These are phyloP conservation scores for Agriopis leucophaearia DNA, from an alignment of 2,888 invertebrate genomes.

Conservation along the genomic window DNA sequence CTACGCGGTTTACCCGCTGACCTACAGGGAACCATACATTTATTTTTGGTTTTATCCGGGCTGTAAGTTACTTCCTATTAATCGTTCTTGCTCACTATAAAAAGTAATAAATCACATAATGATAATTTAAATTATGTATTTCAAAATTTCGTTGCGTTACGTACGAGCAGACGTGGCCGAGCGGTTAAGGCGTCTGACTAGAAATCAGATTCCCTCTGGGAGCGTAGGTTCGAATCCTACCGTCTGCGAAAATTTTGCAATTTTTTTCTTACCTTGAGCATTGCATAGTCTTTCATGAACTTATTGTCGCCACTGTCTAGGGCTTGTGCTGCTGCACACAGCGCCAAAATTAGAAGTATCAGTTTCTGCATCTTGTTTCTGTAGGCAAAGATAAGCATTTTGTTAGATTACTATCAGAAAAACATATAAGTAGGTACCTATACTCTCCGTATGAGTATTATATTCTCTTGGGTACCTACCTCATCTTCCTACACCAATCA, in stretches of 20 bases:
- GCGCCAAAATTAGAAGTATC: slow-evolving; percentile 53
- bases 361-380: slow-evolving; percentile 53
- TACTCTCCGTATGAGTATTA: too few species aligned
- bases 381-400: slow-evolving; percentile 31
- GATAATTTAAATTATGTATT: neutral
- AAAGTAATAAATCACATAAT: neutral
- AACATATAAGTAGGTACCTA: neutral
- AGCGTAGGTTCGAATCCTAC: slow-evolving; percentile 96
- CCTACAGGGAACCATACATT: too few species aligned
- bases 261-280: slow-evolving; percentile 87
- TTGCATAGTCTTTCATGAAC: slow-evolving; percentile 90
- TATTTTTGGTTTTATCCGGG: too few species aligned
- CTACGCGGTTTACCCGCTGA: too few species aligned
- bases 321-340: slow-evolving; percentile 68
- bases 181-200: slow-evolving; percentile 96
- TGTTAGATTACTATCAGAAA: neutral
- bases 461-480: too few species aligned
- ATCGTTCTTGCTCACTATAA: too few species aligned
- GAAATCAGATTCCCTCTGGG: slow-evolving; percentile 96
- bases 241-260: slow-evolving; percentile 88
- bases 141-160: neutral
- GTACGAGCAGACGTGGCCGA: slow-evolving; percentile 91
- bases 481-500: neutral
- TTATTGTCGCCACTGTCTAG: slow-evolving; percentile 88
- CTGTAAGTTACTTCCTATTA: too few species aligned